Conservation (phyloP, 2,113 vertebrate species). For the Sander vitreus region DNA sequence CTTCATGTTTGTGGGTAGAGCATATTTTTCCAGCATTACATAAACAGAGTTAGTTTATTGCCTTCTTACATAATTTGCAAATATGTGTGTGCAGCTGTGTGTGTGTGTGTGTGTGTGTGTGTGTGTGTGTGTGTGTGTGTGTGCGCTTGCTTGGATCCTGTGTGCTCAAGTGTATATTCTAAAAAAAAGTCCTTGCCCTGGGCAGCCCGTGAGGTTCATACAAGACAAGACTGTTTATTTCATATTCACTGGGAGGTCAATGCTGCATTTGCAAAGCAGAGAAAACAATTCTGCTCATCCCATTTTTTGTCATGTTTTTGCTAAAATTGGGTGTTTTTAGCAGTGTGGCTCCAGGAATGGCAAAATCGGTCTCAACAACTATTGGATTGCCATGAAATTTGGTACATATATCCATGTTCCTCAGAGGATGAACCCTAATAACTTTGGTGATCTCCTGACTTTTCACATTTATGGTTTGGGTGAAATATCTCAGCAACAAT, state of each 20-base stretch:
- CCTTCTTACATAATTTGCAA: slow-evolving; percentile 46
- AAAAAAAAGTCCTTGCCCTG: slow-evolving; percentile 50
- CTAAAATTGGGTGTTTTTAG: neutral
- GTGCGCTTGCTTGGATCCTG: neutral
- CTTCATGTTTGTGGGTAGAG: slow-evolving; percentile 27
- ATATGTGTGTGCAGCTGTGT: neutral
- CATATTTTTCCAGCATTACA: slow-evolving; percentile 28
- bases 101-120: slow-evolving; percentile 12
- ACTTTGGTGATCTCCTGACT: neutral
- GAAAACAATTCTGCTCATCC: neutral
- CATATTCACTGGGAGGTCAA: slow-evolving; percentile 19
- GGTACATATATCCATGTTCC: neutral
- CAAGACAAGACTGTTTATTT: slow-evolving; percentile 51
- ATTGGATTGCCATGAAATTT: neutral
- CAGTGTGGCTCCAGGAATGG: neutral
- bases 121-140: neutral
- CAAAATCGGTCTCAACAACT: neutral
- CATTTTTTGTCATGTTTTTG: slow-evolving; percentile 2
- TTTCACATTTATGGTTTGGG: neutral
- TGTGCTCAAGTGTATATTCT: slow-evolving; percentile 42
- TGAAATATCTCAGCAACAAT: neutral
- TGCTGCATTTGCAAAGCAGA: slow-evolving; percentile 6
- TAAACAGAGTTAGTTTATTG: slow-evolving; percentile 29
- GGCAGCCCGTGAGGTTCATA: slow-evolving; percentile 20
- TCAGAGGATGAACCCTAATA: neutral